Conservation (phyloP, 2,888 invertebrate genomes). For the Trissoscelio sp. region DNA sequence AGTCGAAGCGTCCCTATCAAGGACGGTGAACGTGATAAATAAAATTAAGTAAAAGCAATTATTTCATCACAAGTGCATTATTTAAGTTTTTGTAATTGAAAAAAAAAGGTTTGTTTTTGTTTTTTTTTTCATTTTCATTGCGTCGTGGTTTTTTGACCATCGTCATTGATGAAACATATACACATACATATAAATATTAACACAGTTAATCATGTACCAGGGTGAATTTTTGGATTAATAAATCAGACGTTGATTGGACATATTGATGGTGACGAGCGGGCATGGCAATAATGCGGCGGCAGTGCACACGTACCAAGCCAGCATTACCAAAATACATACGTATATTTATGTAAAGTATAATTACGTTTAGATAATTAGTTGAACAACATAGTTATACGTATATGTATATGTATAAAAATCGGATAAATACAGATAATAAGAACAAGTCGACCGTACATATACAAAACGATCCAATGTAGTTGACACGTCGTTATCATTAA, state of each 20-base stretch:
- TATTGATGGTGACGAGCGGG: slow-evolving; percentile 60
- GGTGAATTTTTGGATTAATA: slow-evolving; percentile 70
- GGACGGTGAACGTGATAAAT: slow-evolving; percentile 72
- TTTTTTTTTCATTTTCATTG: slow-evolving; percentile 53
- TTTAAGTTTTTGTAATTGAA: slow-evolving; percentile 50
- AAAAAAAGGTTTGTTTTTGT: background rate
- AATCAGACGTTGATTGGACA: slow-evolving; percentile 70
- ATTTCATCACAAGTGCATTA: slow-evolving; percentile 67
- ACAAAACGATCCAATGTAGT: slow-evolving; percentile 56
- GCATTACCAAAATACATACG: slow-evolving; percentile 74
- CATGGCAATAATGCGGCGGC: slow-evolving; percentile 79
- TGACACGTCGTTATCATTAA: slow-evolving; percentile 45
- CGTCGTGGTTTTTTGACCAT: slow-evolving; percentile 65
- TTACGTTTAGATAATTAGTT: slow-evolving; percentile 22
- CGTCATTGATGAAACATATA: slow-evolving; percentile 64
- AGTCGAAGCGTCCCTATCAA: slow-evolving; percentile 75
- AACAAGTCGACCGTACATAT: slow-evolving; percentile 59
- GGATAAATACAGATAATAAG: slow-evolving; percentile 61
- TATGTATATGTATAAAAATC: slow-evolving; percentile 64
- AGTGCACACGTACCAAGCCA: slow-evolving; percentile 81
- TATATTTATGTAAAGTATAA: slow-evolving; percentile 27
- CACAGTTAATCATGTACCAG: slow-evolving; percentile 76
- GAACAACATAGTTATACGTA: slow-evolving; percentile 67
- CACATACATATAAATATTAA: slow-evolving; percentile 64
- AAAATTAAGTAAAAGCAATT: slow-evolving; percentile 67